These are phyloP conservation scores for Phrixothrix hirtus DNA, from an alignment of 2,888 invertebrate genomes.

Conservation along the genomic window DNA sequence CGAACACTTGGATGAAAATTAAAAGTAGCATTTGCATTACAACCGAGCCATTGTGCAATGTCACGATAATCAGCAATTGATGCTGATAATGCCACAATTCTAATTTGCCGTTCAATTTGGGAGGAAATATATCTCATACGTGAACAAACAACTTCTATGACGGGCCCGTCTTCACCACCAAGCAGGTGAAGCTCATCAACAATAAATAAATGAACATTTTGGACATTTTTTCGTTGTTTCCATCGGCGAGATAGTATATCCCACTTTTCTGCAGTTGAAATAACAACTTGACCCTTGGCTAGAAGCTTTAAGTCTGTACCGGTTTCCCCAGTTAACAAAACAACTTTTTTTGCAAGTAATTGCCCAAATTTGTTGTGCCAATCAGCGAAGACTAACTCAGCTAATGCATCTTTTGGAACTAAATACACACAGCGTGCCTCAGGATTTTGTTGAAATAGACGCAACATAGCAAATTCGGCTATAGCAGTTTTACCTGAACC, in stretches of 20 bases:
- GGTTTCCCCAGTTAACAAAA: conserved; percentile 94
- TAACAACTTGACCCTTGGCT: conserved; percentile 92
- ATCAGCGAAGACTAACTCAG: conserved; percentile 86
- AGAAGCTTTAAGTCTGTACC: conserved; percentile 93
- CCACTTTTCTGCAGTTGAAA: conserved; percentile 98
- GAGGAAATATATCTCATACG: conserved; percentile 95
- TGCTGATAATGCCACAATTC: conserved; percentile 91
- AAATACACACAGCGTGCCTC: conserved; percentile 91
- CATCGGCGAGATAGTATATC: conserved; percentile 96
- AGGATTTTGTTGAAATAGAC: conserved; percentile 75
- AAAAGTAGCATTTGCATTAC: conserved; percentile 90
- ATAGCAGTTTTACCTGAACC: conserved; percentile 93
- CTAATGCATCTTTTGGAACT: conserved; percentile 89
- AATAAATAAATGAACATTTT: conserved; percentile 93
- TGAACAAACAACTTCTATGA: conserved; percentile 90
- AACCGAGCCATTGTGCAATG: conserved; percentile 95
- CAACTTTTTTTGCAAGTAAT: conserved; percentile 80
- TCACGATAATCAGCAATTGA: conserved; percentile 95
- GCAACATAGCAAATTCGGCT: conserved; percentile 92
- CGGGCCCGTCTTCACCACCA: conserved; percentile 89
- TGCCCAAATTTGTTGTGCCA: conserved; percentile 90
- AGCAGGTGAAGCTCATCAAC: conserved; percentile 94
- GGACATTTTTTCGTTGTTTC: conserved; percentile 99
- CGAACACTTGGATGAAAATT: conserved; percentile 99
- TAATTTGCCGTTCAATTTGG: conserved; percentile 85